Base-by-base conservation (phyloP, 2,113 vertebrate genomes). In the Xenopus borealis region DNA sequence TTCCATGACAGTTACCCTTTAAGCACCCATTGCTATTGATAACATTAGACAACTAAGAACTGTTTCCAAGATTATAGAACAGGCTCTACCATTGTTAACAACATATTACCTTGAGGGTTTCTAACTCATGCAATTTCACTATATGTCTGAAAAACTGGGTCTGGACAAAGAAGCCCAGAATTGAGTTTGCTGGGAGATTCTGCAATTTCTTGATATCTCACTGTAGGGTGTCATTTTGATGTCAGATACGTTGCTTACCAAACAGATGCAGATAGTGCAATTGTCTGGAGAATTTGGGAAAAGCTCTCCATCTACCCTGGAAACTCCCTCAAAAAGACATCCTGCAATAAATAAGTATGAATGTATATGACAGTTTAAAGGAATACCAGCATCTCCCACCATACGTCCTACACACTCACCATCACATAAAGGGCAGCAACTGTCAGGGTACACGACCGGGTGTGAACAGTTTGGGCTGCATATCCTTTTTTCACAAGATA, bases 231-330 rank as follows among this genome's bases (percentile, higher is more conserved):
- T 50, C 2, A 50, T 50, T 50, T 9, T 10, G 10, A 50, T 50
- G 1, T 50, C 14, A 50, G 47, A 50, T 2, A 9, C 12, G 13
- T 50, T 3, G 23, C 91, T 90, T 80, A 93, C 92, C 87, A 92
- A 80, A 57, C 92, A 93, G 79, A 91, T 71, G 0, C 92, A 93
- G 62, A 93, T 0, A 0, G 89, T 89, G 82, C 92, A 93, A 50
- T 91, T 92, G 69, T 90, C 85, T 0, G 78, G 44, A 0, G 83
- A 82, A 0, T 73, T 83, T 4, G 89, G 87, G 76, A 93, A 93
- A 50, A 92, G 88, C 0, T 91, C 90, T 0, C 90, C 92, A n/a
- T 93, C 88, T 0, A 80, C 79, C 20, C 87, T 80, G 66, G 85
- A 3, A 3, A 85, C 71, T 0, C 88, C 91, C 0, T 89, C 78